Conservation (phyloP, 2,113 vertebrate genomes). For the Ictalurus furcatus region DNA sequence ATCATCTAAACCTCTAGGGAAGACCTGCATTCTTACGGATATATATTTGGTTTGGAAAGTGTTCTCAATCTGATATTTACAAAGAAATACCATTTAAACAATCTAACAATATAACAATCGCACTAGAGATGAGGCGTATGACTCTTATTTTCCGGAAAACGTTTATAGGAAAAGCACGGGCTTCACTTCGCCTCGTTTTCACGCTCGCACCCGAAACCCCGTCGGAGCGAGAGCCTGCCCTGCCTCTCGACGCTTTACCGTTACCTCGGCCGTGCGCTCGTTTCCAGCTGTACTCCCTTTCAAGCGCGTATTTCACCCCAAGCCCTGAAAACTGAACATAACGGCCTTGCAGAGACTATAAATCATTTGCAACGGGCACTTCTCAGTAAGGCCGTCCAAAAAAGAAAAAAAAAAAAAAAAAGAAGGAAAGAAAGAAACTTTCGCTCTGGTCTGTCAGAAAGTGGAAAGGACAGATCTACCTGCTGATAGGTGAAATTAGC, state of each 20-base stretch:
- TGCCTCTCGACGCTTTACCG: constrained; percentile 6
- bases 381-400: not conserved
- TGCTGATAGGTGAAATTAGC: constrained; percentile 25
- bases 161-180: no score
- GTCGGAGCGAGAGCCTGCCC: not conserved
- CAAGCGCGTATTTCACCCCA: not conserved
- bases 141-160: not conserved
- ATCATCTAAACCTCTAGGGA: not conserved
- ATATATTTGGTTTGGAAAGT: not conserved
- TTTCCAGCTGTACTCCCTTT: not conserved
- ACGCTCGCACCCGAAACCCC: constrained; percentile 5
- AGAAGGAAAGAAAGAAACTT: not conserved
- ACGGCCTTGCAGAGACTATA: not conserved
- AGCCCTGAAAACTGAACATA: not conserved
- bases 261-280: not conserved
- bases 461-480: constrained; percentile 20
- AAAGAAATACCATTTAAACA: not conserved
- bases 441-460: not conserved
- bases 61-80: not conserved
- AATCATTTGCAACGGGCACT: not conserved
- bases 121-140: not conserved
- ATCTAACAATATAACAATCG: not conserved
- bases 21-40: not conserved
- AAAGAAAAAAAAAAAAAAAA: not conserved
- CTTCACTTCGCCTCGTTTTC: no score